These are phyloP conservation scores for Orussus abietinus DNA, from an alignment of 1,140 invertebrate species.

Conservation along the genomic window DNA sequence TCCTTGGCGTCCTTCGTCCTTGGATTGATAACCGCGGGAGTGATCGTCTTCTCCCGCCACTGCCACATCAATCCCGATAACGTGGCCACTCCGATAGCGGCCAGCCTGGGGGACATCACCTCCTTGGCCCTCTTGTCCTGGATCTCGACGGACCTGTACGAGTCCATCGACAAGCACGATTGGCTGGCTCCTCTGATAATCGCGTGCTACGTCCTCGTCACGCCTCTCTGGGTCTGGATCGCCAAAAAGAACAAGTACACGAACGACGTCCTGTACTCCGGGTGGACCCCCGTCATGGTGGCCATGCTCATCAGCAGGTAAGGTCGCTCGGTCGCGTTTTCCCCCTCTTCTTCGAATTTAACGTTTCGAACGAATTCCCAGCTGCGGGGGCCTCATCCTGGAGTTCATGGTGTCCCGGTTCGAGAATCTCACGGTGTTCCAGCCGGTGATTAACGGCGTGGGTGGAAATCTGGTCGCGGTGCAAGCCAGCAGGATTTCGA, in stretches of 20 bases:
- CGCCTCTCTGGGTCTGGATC: constrained; percentile 69
- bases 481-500: constrained; percentile 81
- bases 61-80: constrained; percentile 85
- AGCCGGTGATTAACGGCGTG: constrained; percentile 78
- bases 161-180: constrained; percentile 58
- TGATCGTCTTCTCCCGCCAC: constrained; percentile 65
- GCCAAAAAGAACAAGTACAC: constrained; percentile 66
- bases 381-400: constrained; percentile 65
- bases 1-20: constrained; percentile 69
- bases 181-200: constrained; percentile 69
- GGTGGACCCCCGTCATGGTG: constrained; percentile 71
- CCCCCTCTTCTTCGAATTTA: neutral
- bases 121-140: constrained; percentile 71
- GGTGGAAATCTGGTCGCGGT: constrained; percentile 86
- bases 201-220: constrained; percentile 58
- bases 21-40: constrained; percentile 68
- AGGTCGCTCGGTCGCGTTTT: constrained; percentile 1
- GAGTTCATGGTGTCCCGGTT: constrained; percentile 68
- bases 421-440: constrained; percentile 70
- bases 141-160: constrained; percentile 62
- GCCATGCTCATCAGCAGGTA: constrained; percentile 73
- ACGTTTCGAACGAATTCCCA: constrained; percentile 27
- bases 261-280: constrained; percentile 62
- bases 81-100: constrained; percentile 86
- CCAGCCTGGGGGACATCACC: constrained; percentile 79